Conservation (phyloP, 2,113 vertebrate species). For the Chaenocephalus aceratus region DNA sequence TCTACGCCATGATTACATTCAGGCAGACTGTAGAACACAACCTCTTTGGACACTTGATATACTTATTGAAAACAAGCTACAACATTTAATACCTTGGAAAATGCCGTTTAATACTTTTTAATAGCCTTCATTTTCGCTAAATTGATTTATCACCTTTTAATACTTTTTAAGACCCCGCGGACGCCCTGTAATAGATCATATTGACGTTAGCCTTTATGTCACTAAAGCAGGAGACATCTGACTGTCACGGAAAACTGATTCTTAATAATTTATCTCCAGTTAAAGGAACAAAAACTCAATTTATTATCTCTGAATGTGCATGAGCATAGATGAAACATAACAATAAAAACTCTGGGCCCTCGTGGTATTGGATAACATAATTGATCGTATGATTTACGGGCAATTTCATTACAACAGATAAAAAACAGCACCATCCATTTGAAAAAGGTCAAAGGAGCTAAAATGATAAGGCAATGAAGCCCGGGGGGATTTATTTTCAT, state of each 20-base stretch:
- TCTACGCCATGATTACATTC: too few relatives aligned
- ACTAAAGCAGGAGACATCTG: conserved; percentile 8
- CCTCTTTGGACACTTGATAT: too few relatives aligned
- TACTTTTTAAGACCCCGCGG: too few relatives aligned
- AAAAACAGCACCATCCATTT: conserved; percentile 43
- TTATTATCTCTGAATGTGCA: neutral
- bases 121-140: too few relatives aligned
- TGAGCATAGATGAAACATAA: neutral
- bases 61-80: too few relatives aligned
- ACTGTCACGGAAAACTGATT: neutral
- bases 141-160: too few relatives aligned
- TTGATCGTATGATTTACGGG: conserved; percentile 62
- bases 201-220: conserved; percentile 35
- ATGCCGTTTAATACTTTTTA: too few relatives aligned
- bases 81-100: too few relatives aligned
- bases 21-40: too few relatives aligned
- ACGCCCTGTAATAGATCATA: conserved; percentile 36
- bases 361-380: conserved; percentile 51
- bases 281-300: conserved; percentile 15
- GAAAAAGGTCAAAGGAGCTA: conserved; percentile 68
- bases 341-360: neutral
- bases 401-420: conserved; percentile 49
- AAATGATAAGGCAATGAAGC: conserved; percentile 51
- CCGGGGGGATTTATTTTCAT: conserved; percentile 50
- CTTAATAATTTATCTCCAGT: conserved; percentile 8